Evolutionary conservation across 1,140 invertebrate genomes (phyloP).

Genomic region (Macrostomum lignano): DNA sequence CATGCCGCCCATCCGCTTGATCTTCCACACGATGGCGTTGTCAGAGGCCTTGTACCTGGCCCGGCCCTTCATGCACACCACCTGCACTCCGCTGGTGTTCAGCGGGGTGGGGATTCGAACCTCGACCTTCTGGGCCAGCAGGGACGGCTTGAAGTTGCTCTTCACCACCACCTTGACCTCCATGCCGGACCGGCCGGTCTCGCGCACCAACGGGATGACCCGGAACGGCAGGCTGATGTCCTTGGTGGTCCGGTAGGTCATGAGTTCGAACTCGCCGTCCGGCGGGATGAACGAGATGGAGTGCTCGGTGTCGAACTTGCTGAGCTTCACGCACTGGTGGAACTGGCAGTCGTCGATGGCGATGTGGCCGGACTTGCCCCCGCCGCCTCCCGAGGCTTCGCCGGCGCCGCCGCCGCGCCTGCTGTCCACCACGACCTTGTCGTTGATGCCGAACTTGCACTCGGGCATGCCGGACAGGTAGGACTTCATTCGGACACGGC

Average conservation of each 20-base stretch:
- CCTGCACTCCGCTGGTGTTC: conserved; percentile 88
- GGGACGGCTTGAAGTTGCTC: conserved; percentile 92
- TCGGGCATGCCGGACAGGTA: conserved; percentile 98
- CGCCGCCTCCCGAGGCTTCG: conserved; percentile 39
- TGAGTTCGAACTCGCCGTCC: conserved; percentile 96
- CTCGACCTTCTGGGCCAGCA: conserved; percentile 94
- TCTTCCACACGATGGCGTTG: conserved; percentile 99
- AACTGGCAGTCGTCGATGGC: conserved; percentile 99
- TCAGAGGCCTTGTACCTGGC: conserved; percentile 99
- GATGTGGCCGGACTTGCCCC: conserved; percentile 45
- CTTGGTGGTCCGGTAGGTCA: conserved; percentile 42
- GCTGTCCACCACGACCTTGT: conserved; percentile 93
- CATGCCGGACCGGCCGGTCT: conserved; percentile 93
- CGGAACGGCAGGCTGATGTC: conserved; percentile 97
- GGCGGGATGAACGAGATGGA: conserved; percentile 98
- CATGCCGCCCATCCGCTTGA: conserved; percentile 98
- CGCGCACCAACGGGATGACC: conserved; percentile 83
- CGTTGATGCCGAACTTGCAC: conserved; percentile 99
- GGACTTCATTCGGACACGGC: conserved; percentile 97
- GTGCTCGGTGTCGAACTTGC: conserved; percentile 98
- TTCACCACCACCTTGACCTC: conserved; percentile 97
- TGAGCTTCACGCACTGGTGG: conserved; percentile 96
- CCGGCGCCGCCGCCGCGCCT: conserved; percentile 51
- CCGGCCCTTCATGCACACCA: conserved; percentile 95
- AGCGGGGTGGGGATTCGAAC: conserved; percentile 90